A percentile compares a stretch with the other conserved stretches of the same genome.
Conservation (phyloP, 2,888 invertebrate species). For the Anoplius nigerrimus region DNA sequence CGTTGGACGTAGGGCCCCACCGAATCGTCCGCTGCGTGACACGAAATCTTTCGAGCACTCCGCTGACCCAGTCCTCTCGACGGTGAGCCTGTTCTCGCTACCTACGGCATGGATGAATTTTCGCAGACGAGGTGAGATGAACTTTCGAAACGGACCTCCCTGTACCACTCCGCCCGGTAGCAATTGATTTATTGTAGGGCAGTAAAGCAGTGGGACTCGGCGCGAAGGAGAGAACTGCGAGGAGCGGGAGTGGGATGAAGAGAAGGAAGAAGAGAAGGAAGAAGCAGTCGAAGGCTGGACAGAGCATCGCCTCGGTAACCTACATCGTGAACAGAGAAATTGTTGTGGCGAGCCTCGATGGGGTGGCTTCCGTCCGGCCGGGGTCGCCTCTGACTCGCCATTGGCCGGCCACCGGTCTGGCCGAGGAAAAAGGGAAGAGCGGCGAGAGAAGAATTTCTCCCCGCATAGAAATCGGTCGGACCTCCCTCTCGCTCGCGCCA, state of each 20-base stretch:
- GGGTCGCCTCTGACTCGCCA: slow-evolving; percentile 14
- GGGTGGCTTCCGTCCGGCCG: slow-evolving; percentile 46
- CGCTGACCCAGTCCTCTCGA: not conserved
- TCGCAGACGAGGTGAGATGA: slow-evolving; percentile 10
- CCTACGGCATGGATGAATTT: slow-evolving; percentile 17
- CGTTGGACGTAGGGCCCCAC: no score
- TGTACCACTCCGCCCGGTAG: slow-evolving; percentile 37
- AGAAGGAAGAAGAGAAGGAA: no score
- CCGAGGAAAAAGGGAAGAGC: slow-evolving; percentile 13
- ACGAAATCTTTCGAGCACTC: not conserved
- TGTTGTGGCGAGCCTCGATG: slow-evolving; percentile 74
- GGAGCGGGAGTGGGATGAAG: no score
- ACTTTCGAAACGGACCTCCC: slow-evolving; percentile 34
- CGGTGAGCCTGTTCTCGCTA: not conserved
- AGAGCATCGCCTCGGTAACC: slow-evolving; percentile 70
- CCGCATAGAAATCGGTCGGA: not conserved
- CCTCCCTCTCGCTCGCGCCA: no score
- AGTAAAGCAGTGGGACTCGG: slow-evolving; percentile 69
- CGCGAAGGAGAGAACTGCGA: slow-evolving; percentile 29
- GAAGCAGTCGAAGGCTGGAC: no score
- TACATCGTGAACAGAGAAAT: slow-evolving; percentile 74
- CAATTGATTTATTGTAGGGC: slow-evolving; percentile 71
- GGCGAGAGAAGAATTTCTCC: slow-evolving; percentile 8
- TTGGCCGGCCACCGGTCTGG: slow-evolving; percentile 18
- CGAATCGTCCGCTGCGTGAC: no score